These are phyloP conservation scores for Brachymystax lenok DNA, from an alignment of 2,797 vertebrate genomes.

Conservation along the genomic window DNA sequence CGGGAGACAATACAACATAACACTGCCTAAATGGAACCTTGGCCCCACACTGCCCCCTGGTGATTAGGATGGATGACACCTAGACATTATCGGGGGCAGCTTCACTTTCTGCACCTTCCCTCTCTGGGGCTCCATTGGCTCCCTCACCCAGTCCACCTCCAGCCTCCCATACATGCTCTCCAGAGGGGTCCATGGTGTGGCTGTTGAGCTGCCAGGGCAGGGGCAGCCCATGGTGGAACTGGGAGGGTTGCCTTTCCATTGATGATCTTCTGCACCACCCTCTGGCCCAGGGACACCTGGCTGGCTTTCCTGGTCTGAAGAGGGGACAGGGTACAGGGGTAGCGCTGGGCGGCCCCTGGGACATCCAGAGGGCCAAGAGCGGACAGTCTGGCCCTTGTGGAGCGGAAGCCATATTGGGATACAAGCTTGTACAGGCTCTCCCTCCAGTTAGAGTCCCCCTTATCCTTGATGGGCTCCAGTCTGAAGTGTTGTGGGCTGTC, in stretches of 20 bases:
- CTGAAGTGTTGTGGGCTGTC: not conserved
- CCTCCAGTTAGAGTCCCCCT: conserved; percentile 19
- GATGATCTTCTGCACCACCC: conserved; percentile 3
- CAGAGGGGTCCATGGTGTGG: conserved; percentile 5
- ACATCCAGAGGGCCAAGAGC: not conserved
- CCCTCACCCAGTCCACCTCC: conserved; percentile 14
- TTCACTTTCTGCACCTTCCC: not conserved
- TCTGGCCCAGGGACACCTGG: conserved; percentile 15
- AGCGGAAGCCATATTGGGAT: conserved; percentile 25
- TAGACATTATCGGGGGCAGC: not conserved
- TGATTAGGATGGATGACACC: conserved; percentile 31
- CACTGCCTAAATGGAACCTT: not conserved
- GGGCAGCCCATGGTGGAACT: conserved; percentile 12
- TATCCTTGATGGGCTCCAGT: not conserved
- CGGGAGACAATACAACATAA: not conserved
- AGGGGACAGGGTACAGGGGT: conserved; percentile 9
- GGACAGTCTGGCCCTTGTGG: conserved; percentile 11
- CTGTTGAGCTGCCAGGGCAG: conserved; percentile 27
- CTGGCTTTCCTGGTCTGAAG: conserved; percentile 10
- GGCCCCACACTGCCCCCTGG: conserved; percentile 63
- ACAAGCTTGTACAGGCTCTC: conserved; percentile 27
- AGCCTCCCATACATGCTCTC: conserved; percentile 23
- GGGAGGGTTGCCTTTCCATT: not conserved
- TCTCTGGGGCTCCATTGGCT: not conserved
- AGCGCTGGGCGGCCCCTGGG: conserved; percentile 9